These are phyloP conservation scores for Clistopyga incitator DNA, from an alignment of 2,888 invertebrate species.

Conservation along the genomic window DNA sequence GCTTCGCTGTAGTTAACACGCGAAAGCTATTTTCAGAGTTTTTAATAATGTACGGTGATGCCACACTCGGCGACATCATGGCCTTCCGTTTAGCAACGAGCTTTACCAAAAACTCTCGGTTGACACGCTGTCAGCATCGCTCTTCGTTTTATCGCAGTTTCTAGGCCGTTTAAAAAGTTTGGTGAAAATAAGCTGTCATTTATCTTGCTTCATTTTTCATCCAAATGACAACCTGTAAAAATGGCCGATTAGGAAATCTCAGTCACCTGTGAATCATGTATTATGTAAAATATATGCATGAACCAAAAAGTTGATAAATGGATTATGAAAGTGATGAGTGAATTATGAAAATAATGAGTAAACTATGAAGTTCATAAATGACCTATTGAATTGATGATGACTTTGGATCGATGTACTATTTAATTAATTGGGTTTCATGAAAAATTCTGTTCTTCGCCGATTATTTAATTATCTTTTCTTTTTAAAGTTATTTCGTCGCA, in stretches of 20 bases:
- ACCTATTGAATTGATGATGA: too few species aligned
- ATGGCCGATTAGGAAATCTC: neutral
- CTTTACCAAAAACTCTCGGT: neutral
- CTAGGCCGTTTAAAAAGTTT: neutral
- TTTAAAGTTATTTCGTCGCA: neutral
- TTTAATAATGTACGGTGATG: neutral
- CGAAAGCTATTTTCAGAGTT: constrained; percentile 19
- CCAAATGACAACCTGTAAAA: neutral
- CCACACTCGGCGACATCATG: neutral
- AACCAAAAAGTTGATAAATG: too few species aligned
- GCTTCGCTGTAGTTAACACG: constrained; percentile 6
- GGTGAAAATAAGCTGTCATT: neutral
- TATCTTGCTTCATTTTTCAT: neutral
- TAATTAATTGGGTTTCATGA: too few species aligned
- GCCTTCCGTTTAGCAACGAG: neutral
- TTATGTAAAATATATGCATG: too few species aligned
- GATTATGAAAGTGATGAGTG: too few species aligned
- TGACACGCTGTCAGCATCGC: neutral
- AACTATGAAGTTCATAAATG: too few species aligned
- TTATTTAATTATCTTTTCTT: neutral
- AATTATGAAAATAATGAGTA: too few species aligned
- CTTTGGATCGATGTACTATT: too few species aligned
- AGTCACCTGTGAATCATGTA: too few species aligned
- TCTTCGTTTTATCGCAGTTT: neutral
- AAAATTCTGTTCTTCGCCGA: neutral